phyloP scores from a whole-genome alignment of 2,888 invertebrate genomes.

The Choristoneura rosaceana region DNA sequence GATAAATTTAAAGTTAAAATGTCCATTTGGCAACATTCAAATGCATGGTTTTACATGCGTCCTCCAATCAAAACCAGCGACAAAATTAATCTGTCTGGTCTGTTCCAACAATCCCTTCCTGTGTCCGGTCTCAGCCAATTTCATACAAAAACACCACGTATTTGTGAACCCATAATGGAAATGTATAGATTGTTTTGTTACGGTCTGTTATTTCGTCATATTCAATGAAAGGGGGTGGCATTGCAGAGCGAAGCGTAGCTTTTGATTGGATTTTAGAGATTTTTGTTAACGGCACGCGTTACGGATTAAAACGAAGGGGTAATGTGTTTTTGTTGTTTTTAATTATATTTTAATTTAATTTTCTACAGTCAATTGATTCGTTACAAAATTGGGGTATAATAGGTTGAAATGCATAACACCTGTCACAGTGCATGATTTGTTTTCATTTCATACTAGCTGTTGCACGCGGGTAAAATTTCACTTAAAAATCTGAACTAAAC shows the following conservation, averaged over 20 bases:
- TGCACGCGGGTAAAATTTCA: too few species aligned
- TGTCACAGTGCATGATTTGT: not conserved
- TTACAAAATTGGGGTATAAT: not conserved
- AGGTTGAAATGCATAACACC: not conserved
- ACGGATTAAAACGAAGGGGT: slow-evolving; percentile 37
- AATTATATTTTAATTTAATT: slow-evolving; percentile 33
- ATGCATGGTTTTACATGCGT: slow-evolving; percentile 46
- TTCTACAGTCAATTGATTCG: not conserved
- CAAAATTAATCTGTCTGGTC: slow-evolving; percentile 68
- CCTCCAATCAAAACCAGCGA: slow-evolving; percentile 61
- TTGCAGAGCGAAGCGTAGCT: slow-evolving; percentile 61
- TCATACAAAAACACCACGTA: slow-evolving; percentile 74
- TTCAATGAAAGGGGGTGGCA: slow-evolving; percentile 62
- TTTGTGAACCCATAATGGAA: slow-evolving; percentile 65
- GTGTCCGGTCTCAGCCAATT: slow-evolving; percentile 65
- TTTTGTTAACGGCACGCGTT: slow-evolving; percentile 39
- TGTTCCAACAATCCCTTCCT: slow-evolving; percentile 54
- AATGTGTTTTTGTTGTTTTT: slow-evolving; percentile 37
- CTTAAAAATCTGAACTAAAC: too few species aligned
- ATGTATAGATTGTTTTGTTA: slow-evolving; percentile 49
- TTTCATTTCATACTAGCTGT: too few species aligned
- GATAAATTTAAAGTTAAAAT: slow-evolving; percentile 30
- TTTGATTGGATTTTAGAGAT: slow-evolving; percentile 73
- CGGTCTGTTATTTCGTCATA: slow-evolving; percentile 67
- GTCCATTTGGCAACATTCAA: slow-evolving; percentile 37